These are phyloP conservation scores for Thaumatotibia leucotreta DNA, from an alignment of 1,140 invertebrate species.

Conservation along the genomic window DNA sequence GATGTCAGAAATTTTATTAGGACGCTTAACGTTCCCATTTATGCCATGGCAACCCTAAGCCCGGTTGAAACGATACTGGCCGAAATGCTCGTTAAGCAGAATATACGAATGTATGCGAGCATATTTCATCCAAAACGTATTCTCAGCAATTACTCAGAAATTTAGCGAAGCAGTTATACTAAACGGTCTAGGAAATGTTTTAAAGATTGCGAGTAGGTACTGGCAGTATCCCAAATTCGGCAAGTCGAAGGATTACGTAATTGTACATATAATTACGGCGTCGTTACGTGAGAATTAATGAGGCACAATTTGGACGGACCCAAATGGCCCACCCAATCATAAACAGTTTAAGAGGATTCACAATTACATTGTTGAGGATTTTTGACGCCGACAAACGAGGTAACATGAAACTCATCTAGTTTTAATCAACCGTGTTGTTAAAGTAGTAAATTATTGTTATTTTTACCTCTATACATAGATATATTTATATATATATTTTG, in stretches of 20 bases:
- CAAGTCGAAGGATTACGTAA: slow-evolving; percentile 6
- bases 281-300: slow-evolving; percentile 18
- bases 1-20: no score
- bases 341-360: slow-evolving; percentile 17
- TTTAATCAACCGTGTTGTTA: not conserved
- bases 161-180: slow-evolving; percentile 14
- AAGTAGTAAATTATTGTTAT: no score
- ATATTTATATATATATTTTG: not conserved
- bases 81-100: slow-evolving; percentile 16
- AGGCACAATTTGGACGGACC: not conserved
- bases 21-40: not conserved
- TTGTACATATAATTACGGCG: slow-evolving; percentile 24
- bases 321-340: slow-evolving; percentile 17
- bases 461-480: no score
- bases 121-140: slow-evolving; percentile 23
- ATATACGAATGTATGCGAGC: slow-evolving; percentile 12
- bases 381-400: not conserved
- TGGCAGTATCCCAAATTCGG: not conserved
- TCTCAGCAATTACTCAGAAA: slow-evolving; percentile 13
- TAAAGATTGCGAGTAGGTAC: not conserved
- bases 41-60: slow-evolving; percentile 22
- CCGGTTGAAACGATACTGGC: slow-evolving; percentile 16
- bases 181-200: not conserved
- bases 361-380: slow-evolving; percentile 10
- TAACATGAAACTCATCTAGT: not conserved